Percentiles rank a stretch among this genome's conserved stretches.
Conservation (phyloP, 1,140 invertebrate species). For the Medauroidea extradentata region DNA sequence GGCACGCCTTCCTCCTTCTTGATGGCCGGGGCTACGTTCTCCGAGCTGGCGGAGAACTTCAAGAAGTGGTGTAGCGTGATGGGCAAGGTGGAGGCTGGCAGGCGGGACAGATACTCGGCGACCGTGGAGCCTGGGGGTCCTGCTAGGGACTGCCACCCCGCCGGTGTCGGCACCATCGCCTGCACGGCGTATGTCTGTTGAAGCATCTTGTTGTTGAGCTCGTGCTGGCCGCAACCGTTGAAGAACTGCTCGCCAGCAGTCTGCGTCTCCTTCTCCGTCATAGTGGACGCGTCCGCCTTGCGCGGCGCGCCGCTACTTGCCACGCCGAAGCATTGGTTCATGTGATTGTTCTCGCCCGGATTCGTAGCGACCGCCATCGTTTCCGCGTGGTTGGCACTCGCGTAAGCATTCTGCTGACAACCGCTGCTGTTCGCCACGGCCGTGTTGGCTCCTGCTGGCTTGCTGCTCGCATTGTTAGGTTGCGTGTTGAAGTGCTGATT, state of each 20-base stretch:
- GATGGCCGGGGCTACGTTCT: not conserved
- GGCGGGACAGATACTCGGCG: conserved; percentile 45
- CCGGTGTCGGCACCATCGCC: conserved; percentile 1
- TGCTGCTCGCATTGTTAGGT: too few species aligned
- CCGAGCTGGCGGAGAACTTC: conserved; percentile 40
- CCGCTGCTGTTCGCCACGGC: too few species aligned
- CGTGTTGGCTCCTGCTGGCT: too few species aligned
- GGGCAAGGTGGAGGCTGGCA: conserved; percentile 42
- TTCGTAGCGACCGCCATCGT: too few species aligned
- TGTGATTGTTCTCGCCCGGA: too few species aligned
- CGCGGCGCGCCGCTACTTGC: not conserved
- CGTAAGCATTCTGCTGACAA: too few species aligned
- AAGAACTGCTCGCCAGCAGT: not conserved
- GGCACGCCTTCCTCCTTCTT: conserved; percentile 39
- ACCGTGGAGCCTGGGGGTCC: conserved; percentile 24
- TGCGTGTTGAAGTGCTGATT: not conserved
- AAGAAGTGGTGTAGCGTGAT: conserved; percentile 44
- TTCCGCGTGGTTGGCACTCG: too few species aligned
- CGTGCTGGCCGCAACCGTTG: not conserved
- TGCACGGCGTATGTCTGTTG: not conserved
- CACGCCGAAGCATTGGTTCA: not conserved
- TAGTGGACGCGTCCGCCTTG: conserved; percentile 9
- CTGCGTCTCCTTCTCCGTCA: conserved; percentile 10
- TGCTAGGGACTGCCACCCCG: conserved; percentile 3
- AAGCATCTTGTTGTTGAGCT: not conserved